Evolutionary conservation across 64 coral and sea anemone genomes (phyloP), one percentile per base, ranked within the genome.

Genomic region (Porites lutea): DNA sequence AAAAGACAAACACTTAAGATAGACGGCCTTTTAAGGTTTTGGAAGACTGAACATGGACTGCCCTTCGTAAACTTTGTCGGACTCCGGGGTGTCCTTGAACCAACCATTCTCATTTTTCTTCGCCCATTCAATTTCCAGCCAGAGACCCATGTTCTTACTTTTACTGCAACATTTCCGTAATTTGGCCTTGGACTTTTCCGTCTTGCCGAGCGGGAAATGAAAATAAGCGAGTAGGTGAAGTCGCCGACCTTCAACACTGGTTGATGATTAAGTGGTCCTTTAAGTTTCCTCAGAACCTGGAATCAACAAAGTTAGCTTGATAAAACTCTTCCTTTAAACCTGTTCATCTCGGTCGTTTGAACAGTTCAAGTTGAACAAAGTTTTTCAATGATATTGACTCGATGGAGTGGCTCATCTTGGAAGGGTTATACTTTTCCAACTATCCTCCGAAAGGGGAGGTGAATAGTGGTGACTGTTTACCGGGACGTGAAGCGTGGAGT

Each of bases 261-360:
- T 15, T 77, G 75, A 3, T 70, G 91, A 47, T 10, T 9, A 52
- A 83, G 63, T 15, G 83, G 48, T 11, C 79, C 52, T 13, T 93
- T 62, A 15, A 93, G 74, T 75, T 93, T 93, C 63, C 79, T 79
- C 18, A 93, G 59, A 16, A 20, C 60, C 91, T 93, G 20, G 7
- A 63, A 79, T 48, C 48, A 16, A 53, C 14, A 78, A 37, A 37
- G 27, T 37, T 37, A 37, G 27, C 27, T 37, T 37, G 27, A 37
- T 37, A 37, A 37, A 37, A 37, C 27, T 37, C 27, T 37, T 37
- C 27, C 27, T 37, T 37, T 37, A 37, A 37, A 37, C 27, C 27
- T 37, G 27, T 37, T 37, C 1, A 37, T 37, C 27, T 37, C 27
- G 27, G 27, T 37, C 27, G 27, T 37, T 0, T 37, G 27, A 37